Percentiles rank a stretch among this genome's conserved stretches.
phyloP scores from a whole-genome alignment of 2,113 vertebrate species.

The Emydocephalus ijimae region DNA sequence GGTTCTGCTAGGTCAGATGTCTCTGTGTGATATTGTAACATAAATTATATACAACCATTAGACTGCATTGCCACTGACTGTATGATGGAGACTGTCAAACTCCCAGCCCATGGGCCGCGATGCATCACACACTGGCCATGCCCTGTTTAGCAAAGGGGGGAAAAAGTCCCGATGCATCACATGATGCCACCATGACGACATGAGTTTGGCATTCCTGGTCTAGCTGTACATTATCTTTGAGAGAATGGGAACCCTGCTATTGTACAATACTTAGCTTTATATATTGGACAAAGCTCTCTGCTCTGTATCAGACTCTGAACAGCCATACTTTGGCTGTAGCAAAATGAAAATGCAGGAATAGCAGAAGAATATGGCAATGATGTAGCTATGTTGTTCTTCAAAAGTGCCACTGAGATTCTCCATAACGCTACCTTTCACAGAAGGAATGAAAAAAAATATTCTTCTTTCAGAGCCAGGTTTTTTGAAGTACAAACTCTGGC shows the following conservation, averaged over 20 bases:
- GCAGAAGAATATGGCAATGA: neutral
- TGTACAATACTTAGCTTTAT: neutral
- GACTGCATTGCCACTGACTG: neutral
- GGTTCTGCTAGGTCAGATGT: neutral
- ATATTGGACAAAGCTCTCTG: neutral
- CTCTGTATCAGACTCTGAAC: neutral
- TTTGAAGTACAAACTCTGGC: neutral
- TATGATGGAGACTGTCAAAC: neutral
- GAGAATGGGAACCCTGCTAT: too few species aligned
- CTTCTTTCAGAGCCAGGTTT: neutral
- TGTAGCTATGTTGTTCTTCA: neutral
- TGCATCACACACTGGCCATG: too few species aligned
- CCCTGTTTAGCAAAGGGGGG: too few species aligned
- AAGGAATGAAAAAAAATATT: slow-evolving; percentile 33
- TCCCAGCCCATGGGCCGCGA: too few species aligned
- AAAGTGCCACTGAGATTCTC: neutral
- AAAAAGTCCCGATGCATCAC: too few species aligned
- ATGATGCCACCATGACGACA: too few species aligned
- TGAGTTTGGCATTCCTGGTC: too few species aligned
- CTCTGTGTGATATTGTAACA: neutral
- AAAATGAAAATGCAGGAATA: neutral
- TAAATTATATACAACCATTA: neutral
- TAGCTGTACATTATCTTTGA: neutral
- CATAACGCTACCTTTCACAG: slow-evolving; percentile 35
- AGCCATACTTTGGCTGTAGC: neutral